phyloP scores from a whole-genome alignment of 1,140 invertebrate species.

The Agrypnia vestita region DNA sequence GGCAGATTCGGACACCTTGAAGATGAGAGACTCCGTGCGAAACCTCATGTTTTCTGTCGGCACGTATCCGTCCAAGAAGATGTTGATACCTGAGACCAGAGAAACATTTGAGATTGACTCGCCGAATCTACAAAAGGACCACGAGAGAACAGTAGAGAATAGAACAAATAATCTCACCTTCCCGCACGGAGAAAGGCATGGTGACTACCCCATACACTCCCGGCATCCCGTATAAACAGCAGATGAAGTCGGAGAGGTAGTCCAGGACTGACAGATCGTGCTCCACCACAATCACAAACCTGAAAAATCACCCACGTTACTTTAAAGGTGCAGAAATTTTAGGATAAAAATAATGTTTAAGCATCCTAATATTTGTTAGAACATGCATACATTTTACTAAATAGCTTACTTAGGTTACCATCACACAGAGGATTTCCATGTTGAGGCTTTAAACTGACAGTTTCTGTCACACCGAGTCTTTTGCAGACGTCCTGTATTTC shows the following conservation, averaged over 20 bases:
- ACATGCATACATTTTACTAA: too few species aligned
- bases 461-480: too few species aligned
- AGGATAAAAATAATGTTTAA: too few species aligned
- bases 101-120: conserved; percentile 5
- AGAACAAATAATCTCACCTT: conserved; percentile 81
- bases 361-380: too few species aligned
- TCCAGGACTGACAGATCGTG: conserved; percentile 99
- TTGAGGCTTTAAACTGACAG: too few species aligned
- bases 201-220: conserved; percentile 99
- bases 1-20: conserved; percentile 98
- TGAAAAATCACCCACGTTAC: conserved; percentile 63
- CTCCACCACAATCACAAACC: conserved; percentile 99
- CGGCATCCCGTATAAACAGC: conserved; percentile 98
- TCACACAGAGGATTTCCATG: too few species aligned
- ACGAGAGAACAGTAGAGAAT: too few species aligned
- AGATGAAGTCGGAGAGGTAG: conserved; percentile 99
- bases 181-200: conserved; percentile 98
- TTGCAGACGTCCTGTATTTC: too few species aligned
- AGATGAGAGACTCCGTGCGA: conserved; percentile 95
- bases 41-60: conserved; percentile 99
- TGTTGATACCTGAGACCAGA: conserved; percentile 89
- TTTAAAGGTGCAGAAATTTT: too few species aligned
- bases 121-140: too few species aligned
- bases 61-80: conserved; percentile 99
- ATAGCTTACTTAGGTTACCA: too few species aligned